Conservation (phyloP, 2,113 vertebrate species). For the Accipiter cooperii region DNA sequence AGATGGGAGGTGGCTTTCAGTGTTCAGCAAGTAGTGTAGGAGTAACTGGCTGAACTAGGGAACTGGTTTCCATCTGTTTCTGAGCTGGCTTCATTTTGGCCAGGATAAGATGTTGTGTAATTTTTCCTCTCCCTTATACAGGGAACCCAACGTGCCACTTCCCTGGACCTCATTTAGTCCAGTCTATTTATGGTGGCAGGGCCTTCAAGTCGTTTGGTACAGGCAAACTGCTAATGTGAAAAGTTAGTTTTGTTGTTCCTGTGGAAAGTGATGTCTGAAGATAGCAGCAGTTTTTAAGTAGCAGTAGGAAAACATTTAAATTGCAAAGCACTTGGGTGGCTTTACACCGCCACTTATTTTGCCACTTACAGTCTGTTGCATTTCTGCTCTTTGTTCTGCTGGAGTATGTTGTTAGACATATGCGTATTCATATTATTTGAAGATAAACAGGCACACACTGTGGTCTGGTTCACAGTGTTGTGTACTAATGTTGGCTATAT, state of each 20-base stretch:
- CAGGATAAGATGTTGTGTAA: not conserved
- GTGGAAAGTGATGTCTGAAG: not conserved
- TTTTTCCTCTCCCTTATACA: not conserved
- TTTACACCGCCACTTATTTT: not conserved
- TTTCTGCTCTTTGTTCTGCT: not conserved
- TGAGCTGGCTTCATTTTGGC: not conserved
- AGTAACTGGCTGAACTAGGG: not conserved
- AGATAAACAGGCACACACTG: not conserved
- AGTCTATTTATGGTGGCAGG: not conserved
- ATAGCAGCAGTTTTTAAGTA: not conserved
- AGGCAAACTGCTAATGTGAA: not conserved
- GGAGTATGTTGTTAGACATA: not conserved
- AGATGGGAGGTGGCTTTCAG: not conserved
- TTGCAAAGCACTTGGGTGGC: not conserved
- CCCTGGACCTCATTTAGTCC: not conserved
- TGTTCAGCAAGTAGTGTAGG: not conserved
- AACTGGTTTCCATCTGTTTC: not conserved
- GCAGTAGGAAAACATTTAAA: not conserved
- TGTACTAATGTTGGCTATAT: not conserved
- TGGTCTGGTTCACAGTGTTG: not conserved
- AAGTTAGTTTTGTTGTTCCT: not conserved
- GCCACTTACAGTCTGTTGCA: not conserved
- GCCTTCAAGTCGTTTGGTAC: not conserved
- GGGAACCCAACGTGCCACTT: rapidly evolving
- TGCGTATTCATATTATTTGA: not conserved